Evolutionary conservation across 2,888 invertebrate genomes (phyloP), one percentile per base, ranked within the genome.

Genomic region (Agriotes lineatus): DNA sequence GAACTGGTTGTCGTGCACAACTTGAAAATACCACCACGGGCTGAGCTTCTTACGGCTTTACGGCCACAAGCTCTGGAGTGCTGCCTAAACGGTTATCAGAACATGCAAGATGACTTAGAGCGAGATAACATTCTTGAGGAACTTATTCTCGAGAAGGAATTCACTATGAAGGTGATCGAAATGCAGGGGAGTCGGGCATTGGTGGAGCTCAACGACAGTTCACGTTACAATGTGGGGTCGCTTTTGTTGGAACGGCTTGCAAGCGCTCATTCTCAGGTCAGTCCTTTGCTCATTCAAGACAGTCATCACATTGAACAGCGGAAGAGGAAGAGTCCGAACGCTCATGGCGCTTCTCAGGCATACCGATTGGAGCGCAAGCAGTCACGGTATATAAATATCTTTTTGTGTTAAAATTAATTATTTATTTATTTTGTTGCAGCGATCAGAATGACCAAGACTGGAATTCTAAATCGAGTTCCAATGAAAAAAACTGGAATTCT

Each of bases 31-130:
- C n/a, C n/a, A n/a, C 91, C 94, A 19, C 88, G 89, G 2, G 86
- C 89, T 2, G 88, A 90, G 61, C 85, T 91, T 71, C 85, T 93
- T 2, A 86, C 85, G 1, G 82, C 82, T 72, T 84, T 93, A 65
- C 89, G 90, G 14, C 90, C 91, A 1, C 94, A 94, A 83, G 94
- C 94, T 0, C 87, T 94, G 75, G 90, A 90, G 79, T 95, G 94
- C 81, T 90, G 91, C 45, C 84, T 94, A n/a, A 91, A 90, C 72
- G 90, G 89, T 9, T 89, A 86, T 80, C 86, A 88, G 81, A 86
- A 86, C 76, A 85, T 86, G 81, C 86, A 85, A 39, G 85, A 86
- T 3, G 88, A 89, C 77, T 83, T 85, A 0, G 88, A 88, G 76
- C 84, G 89, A 0, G 87, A 88, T 1, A 86, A 86, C 52, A 85